These are phyloP conservation scores for Pelmatolapia mariae DNA, from an alignment of 2,113 vertebrate genomes.

Conservation along the genomic window DNA sequence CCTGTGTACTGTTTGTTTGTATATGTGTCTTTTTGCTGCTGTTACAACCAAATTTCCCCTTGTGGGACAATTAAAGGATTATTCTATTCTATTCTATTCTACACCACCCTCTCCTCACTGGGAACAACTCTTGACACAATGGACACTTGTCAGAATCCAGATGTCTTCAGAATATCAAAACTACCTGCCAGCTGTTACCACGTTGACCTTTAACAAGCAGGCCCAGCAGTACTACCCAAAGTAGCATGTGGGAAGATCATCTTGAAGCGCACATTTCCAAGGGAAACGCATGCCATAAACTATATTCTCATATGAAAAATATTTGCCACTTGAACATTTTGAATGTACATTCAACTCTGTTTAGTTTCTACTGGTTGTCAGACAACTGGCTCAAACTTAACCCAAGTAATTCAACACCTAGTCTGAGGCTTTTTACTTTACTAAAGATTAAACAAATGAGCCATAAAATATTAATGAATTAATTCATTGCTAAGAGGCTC, in stretches of 20 bases:
- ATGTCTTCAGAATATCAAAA: not conserved
- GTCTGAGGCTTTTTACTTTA: not conserved
- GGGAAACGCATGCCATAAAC: not conserved
- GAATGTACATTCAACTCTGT: not conserved
- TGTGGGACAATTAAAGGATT: too few relatives aligned
- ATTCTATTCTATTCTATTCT: too few relatives aligned
- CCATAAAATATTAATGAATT: not conserved
- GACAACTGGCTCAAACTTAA: not conserved
- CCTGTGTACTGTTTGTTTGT: too few relatives aligned
- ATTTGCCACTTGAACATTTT: not conserved
- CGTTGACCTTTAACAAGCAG: not conserved
- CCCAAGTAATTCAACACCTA: not conserved
- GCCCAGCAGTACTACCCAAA: not conserved
- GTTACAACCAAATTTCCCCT: too few relatives aligned
- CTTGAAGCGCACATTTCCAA: not conserved
- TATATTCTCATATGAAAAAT: not conserved
- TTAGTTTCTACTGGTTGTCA: not conserved
- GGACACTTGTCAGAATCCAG: constrained; percentile 3
- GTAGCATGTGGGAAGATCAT: not conserved
- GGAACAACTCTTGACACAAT: not conserved
- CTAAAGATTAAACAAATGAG: not conserved
- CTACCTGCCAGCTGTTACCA: not conserved
- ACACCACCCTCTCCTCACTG: not conserved
- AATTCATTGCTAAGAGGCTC: not conserved
- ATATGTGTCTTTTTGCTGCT: too few relatives aligned